Evolutionary conservation across 2,113 vertebrate genomes (phyloP).

Genomic region (Rattus norvegicus): DNA sequence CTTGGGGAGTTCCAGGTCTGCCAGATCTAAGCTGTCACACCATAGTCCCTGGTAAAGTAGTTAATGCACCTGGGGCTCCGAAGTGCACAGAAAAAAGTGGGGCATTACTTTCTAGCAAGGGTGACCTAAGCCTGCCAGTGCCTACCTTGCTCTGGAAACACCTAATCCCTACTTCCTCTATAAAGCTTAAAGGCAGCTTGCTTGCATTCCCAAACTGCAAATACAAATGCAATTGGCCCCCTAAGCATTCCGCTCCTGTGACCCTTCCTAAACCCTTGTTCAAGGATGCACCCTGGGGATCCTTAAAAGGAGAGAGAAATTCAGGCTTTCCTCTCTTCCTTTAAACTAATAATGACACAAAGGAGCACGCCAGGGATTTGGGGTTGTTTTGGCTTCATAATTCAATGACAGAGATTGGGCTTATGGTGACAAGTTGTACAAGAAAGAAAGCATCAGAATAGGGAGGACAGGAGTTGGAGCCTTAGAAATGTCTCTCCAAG

Average conservation of each 20-base stretch:
- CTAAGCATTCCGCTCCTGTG: constrained; percentile 24
- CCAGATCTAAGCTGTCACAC: background rate
- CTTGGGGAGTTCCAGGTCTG: background rate
- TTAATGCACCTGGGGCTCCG: constrained; percentile 23
- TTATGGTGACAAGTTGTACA: constrained; percentile 48
- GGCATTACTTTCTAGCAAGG: constrained; percentile 43
- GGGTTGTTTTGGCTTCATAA: constrained; percentile 61
- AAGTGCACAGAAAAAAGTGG: constrained; percentile 30
- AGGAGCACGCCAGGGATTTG: background rate
- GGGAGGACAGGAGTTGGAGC: background rate
- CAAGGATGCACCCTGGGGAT: constrained; percentile 24
- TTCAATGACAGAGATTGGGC: constrained; percentile 50
- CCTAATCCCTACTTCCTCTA: constrained; percentile 77
- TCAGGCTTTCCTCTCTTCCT: background rate
- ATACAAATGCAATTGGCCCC: constrained; percentile 60
- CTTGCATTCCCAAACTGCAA: constrained; percentile 64
- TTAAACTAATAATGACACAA: constrained; percentile 53
- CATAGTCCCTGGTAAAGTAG: background rate
- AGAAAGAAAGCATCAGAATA: constrained; percentile 29
- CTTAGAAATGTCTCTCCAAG: constrained; percentile 36
- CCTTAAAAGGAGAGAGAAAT: constrained; percentile 37
- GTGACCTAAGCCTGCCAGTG: constrained; percentile 59
- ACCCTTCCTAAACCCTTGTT: constrained; percentile 50
- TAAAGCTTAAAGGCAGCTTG: constrained; percentile 71
- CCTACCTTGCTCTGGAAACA: constrained; percentile 75